Evolutionary conservation across 2,888 invertebrate genomes (phyloP).

Genomic region (Spilosoma lubricipeda): DNA sequence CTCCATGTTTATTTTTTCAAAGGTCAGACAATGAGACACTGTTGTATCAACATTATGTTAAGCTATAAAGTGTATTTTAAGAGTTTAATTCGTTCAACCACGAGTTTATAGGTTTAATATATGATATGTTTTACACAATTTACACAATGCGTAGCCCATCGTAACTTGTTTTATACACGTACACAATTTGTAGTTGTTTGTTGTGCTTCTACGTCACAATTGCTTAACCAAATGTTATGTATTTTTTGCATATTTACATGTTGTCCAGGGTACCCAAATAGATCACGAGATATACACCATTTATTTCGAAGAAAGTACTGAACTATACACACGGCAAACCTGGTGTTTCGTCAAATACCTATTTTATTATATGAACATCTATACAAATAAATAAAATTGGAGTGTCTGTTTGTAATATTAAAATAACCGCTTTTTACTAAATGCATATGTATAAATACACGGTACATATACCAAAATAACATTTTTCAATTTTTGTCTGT

Average conservation of each 20-base stretch:
- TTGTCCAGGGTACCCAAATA: background rate
- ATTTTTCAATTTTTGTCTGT: too few species aligned
- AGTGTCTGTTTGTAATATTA: too few species aligned
- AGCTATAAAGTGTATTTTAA: background rate
- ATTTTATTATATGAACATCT: too few species aligned
- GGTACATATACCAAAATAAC: too few species aligned
- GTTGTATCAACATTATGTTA: conserved; percentile 5
- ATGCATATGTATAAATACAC: too few species aligned
- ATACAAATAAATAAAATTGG: too few species aligned
- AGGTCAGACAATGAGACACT: conserved; percentile 33
- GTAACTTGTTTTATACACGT: background rate
- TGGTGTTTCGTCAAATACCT: too few species aligned
- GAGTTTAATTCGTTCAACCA: background rate
- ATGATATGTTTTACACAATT: too few species aligned
- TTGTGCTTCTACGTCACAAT: background rate
- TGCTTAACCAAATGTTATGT: background rate
- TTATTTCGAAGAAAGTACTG: too few species aligned
- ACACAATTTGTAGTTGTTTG: background rate
- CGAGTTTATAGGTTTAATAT: background rate
- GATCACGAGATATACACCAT: too few species aligned
- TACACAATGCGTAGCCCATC: background rate
- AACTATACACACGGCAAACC: too few species aligned
- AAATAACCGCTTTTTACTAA: too few species aligned
- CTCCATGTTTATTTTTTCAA: conserved; percentile 38
- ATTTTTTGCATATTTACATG: background rate